Base-by-base conservation (phyloP, 2,888 invertebrate genomes). In the Odontocolon sp. region DNA sequence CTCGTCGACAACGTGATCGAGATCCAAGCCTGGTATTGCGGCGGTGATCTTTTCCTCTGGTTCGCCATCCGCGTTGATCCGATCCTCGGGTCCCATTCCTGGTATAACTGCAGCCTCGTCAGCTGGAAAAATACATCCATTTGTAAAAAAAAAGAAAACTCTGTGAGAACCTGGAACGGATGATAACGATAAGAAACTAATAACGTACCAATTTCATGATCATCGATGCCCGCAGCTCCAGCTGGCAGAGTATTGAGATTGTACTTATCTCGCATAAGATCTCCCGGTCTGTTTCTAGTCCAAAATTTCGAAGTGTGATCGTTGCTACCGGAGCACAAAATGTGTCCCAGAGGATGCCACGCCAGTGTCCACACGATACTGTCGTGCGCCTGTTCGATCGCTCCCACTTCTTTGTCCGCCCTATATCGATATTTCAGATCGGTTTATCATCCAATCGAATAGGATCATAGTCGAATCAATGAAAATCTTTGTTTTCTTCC, bases 261-360 rank as follows among this genome's bases (percentile, higher is more conserved):
- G 91, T 99, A 99, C 91, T 98, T 98, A 90, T 99, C 99, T 87
- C 98, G 94, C 97, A 99, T 99, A 71, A 95, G 93, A 92, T 99
- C 99, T 16, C 99, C 99, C 0, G 99, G 99, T 54, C 99, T 94
- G 91, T 99, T 99, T 79, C 99, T 92, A 1, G 99, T 99, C 99
- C 99, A 99, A 92, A 99, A 99, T 91, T 99, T 99, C 21, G 95
- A 96, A 23, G 99, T 98, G 87, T 99, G 99, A 91, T 99, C 99
- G 91, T 99, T 99, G n/a, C 99, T 99, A 0, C 99, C 99, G 2
- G 99, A 98, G 87, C 98, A 99, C 31, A 99, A 92, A 85, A 99
- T 99, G 87, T 99, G 99, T 0, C 99, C 99, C 14, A 99, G 92
- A 0, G 99, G 99, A 92, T 99, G 99, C 99, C 99, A 99, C 28